Conservation (phyloP, 1,140 invertebrate genomes). For the Orussus abietinus region DNA sequence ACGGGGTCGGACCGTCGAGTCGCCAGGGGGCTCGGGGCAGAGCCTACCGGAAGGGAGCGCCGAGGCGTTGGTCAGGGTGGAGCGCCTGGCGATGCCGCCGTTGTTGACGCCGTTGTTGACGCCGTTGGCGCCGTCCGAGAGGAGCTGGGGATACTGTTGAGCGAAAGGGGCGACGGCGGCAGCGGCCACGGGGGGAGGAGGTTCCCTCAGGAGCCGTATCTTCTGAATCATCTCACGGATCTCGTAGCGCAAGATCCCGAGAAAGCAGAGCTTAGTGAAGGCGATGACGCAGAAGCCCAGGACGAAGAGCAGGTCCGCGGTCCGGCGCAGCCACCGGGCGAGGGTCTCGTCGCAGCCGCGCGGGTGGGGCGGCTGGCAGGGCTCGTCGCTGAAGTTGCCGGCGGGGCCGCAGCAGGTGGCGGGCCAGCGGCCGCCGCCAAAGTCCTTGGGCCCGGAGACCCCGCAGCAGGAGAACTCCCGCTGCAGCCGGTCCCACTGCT, state of each 20-base stretch:
- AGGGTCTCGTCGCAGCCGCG: slow-evolving; percentile 68
- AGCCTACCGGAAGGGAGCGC: slow-evolving; percentile 22
- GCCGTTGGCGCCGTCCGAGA: slow-evolving; percentile 22
- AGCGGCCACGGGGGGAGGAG: too few species aligned
- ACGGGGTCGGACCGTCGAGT: background rate
- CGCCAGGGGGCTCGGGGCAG: background rate
- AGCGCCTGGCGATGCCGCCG: slow-evolving; percentile 35
- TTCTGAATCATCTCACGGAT: slow-evolving; percentile 89
- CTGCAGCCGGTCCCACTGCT: slow-evolving; percentile 78
- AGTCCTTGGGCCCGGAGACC: slow-evolving; percentile 67
- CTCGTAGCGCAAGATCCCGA: slow-evolving; percentile 80
- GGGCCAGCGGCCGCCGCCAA: slow-evolving; percentile 45
- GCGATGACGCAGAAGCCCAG: slow-evolving; percentile 86
- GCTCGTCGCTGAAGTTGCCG: slow-evolving; percentile 32
- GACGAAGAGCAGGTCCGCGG: slow-evolving; percentile 77
- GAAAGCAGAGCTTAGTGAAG: slow-evolving; percentile 85
- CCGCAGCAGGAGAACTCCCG: slow-evolving; percentile 76
- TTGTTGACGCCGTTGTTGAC: slow-evolving; percentile 35
- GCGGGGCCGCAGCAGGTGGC: slow-evolving; percentile 52
- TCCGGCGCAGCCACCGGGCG: slow-evolving; percentile 69
- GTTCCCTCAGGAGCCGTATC: slow-evolving; percentile 62
- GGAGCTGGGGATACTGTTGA: too few species aligned
- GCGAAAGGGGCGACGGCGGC: slow-evolving; percentile 29
- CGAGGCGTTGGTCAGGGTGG: slow-evolving; percentile 38
- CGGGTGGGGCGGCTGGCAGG: slow-evolving; percentile 38